Base-by-base conservation (phyloP, 2,888 invertebrate genomes). In the Cheiracanthium punctorium region DNA sequence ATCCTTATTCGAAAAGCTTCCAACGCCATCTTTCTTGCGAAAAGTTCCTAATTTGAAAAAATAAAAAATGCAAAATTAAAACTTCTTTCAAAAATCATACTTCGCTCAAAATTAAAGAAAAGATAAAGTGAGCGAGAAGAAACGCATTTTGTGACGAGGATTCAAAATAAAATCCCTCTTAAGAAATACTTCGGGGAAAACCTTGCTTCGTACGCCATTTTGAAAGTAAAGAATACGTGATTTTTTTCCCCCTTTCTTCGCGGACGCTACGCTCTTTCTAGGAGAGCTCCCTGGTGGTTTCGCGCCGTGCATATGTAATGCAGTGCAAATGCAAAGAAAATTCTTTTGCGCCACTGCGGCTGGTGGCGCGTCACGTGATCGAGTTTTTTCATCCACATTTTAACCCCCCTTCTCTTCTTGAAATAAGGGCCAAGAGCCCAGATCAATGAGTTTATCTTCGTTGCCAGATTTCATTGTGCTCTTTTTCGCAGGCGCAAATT, bases 401-500 rank as follows among this genome's bases (percentile, higher is more conserved):
- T 24, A 20, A 20, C 58, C 74, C 41, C 64, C 33, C 58, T 76
- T 43, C 76, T 43, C 41, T 71, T 24, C 70, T 30, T 69, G 71
- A 82, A 67, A 82, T 72, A 76, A 82, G 71, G 76, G 73, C 79
- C 79, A 77, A 84, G 77, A 72, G 82, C 77, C n/a, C 79, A 79
- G 79, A 85, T 85, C 84, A 79, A 85, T 85, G 69, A 72, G 74
- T 79, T 85, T 64, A 75, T 75, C 75, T 65, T 73, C 43, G 65
- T 71, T 64, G 72, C 82, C 82, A 77, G 64, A 73, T 58, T 58
- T 58, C 48, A 84, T 84, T 84, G 72, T 76, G 67, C 75, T 72
- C 58, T 58, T 58, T 58, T 58, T 58, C 58, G 58, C 58, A 58
- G 58, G 58, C 58, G 58, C 58, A 58, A 20, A 58, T 58, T 67